phyloP scores from a whole-genome alignment of 2,888 invertebrate genomes.

The Pogonocherus hispidulus region DNA sequence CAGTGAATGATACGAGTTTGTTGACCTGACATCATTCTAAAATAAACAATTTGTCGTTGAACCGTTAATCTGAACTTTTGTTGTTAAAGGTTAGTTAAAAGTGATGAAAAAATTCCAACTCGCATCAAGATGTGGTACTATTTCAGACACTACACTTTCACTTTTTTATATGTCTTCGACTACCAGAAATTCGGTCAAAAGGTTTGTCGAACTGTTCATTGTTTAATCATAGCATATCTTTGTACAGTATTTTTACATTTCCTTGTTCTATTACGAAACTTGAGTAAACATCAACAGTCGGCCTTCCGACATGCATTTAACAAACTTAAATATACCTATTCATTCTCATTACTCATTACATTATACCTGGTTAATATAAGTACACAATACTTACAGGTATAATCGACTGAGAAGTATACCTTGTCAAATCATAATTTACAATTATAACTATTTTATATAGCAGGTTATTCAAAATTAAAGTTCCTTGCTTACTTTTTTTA shows the following conservation, averaged over 20 bases:
- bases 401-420: too few species aligned
- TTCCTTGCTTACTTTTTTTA: too few species aligned
- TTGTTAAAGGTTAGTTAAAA: slow-evolving; percentile 18
- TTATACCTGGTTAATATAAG: too few species aligned
- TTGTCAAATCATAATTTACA: too few species aligned
- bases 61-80: slow-evolving; percentile 10
- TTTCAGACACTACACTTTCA: slow-evolving; percentile 8
- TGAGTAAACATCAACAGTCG: background rate
- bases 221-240: slow-evolving; percentile 3
- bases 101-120: slow-evolving; percentile 4
- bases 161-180: slow-evolving; percentile 16
- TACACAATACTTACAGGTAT: too few species aligned
- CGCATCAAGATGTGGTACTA: background rate
- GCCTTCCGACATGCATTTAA: background rate
- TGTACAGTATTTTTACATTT: background rate
- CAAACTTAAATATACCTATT: too few species aligned
- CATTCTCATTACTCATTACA: too few species aligned
- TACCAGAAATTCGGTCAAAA: slow-evolving; percentile 12
- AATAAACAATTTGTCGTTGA: slow-evolving; percentile 17
- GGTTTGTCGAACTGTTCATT: slow-evolving; percentile 7
- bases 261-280: background rate
- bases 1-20: slow-evolving; percentile 22
- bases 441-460: too few species aligned
- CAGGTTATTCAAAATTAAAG: too few species aligned
- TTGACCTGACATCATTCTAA: slow-evolving; percentile 18